phyloP scores from a whole-genome alignment of 2,113 vertebrate species.

The Pardalotus punctatus region DNA sequence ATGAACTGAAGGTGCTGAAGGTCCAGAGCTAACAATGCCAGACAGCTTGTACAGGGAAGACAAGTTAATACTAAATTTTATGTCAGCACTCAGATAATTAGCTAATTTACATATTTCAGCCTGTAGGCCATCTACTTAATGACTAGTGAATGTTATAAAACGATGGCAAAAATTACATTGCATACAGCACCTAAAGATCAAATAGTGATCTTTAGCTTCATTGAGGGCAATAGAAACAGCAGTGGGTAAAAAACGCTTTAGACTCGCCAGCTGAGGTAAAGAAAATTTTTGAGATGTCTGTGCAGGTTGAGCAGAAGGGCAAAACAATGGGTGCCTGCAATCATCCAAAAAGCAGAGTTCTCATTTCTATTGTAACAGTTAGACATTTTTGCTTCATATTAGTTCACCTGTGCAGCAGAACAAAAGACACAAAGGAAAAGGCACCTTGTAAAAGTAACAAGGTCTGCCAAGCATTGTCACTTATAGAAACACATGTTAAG shows the following conservation, averaged over 20 bases:
- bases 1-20: background rate
- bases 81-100: conserved; percentile 57
- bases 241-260: background rate
- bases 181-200: conserved; percentile 41
- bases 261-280: background rate
- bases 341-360: background rate
- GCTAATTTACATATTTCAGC: conserved; percentile 63
- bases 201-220: conserved; percentile 43
- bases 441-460: background rate
- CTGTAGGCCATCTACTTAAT: conserved; percentile 45
- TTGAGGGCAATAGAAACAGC: conserved; percentile 5
- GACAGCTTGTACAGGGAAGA: background rate
- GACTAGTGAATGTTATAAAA: conserved; percentile 29
- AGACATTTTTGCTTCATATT: background rate
- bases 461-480: conserved; percentile 1
- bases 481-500: background rate
- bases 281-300: conserved; percentile 1
- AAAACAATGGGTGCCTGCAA: conserved; percentile 5
- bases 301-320: background rate
- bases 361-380: background rate
- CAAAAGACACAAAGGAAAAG: background rate
- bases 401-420: background rate
- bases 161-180: conserved; percentile 17
- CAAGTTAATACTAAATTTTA: conserved; percentile 21
- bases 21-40: background rate